These are phyloP conservation scores for Cataglyphis rosenhaueri DNA, from an alignment of 2,888 invertebrate genomes.

Conservation along the genomic window DNA sequence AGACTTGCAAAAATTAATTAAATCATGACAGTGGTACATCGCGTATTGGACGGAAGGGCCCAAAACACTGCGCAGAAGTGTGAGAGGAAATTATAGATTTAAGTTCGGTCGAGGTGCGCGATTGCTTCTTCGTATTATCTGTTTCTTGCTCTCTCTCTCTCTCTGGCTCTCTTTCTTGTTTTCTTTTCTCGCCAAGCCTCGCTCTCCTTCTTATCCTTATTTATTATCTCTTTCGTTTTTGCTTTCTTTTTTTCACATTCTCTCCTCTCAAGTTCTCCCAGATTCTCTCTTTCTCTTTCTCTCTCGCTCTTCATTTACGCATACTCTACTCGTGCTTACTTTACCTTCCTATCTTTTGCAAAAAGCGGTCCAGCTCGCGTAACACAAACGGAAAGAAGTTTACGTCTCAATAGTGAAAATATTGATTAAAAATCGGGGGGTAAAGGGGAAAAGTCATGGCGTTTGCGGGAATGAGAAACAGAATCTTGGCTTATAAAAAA, in stretches of 20 bases:
- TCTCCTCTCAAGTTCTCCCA: conserved; percentile 68
- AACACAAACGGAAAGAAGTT: conserved; percentile 69
- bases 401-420: conserved; percentile 73
- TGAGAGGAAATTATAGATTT: conserved; percentile 82
- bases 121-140: conserved; percentile 75
- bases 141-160: conserved; percentile 48
- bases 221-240: conserved; percentile 8
- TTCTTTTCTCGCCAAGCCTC: conserved; percentile 21
- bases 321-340: conserved; percentile 1
- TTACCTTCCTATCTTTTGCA: conserved; percentile 12
- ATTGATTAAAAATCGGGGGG: conserved; percentile 70
- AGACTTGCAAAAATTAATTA: conserved; percentile 81
- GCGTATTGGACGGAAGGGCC: conserved; percentile 84
- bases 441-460: conserved; percentile 10
- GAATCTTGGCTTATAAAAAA: conserved; percentile 81
- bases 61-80: conserved; percentile 85
- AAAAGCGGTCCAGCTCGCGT: conserved; percentile 64
- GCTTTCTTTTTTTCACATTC: conserved; percentile 12
- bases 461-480: conserved; percentile 74
- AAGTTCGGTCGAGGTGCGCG: conserved; percentile 82
- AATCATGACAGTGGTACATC: conserved; percentile 83
- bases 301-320: conserved; percentile 6
- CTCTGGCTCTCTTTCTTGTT: not conserved
- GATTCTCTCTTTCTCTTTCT: not conserved
- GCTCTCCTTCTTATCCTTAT: not conserved